Conservation (phyloP, 2,888 invertebrate genomes). For the Caenorhabditis imperialis region DNA sequence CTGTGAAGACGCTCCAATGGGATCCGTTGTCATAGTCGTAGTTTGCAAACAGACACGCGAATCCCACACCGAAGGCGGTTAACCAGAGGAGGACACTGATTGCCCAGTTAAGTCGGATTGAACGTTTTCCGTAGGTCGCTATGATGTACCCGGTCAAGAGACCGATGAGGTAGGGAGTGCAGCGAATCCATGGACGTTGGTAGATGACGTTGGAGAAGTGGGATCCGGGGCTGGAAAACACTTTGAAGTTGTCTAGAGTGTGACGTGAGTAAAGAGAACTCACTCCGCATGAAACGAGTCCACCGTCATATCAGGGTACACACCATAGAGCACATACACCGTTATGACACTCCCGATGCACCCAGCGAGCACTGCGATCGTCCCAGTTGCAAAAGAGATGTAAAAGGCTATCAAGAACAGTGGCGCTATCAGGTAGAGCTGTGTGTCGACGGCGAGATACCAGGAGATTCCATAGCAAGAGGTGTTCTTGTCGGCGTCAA, state of each 20-base stretch:
- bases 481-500: conserved; percentile 20
- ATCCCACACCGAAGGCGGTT: conserved; percentile 27
- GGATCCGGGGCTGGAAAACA: conserved; percentile 4
- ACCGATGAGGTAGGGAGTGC: conserved; percentile 79
- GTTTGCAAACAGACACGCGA: conserved; percentile 40
- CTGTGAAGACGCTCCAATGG: conserved; percentile 33
- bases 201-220: conserved; percentile 26
- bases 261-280: no score
- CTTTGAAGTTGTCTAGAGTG: no score
- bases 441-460: conserved; percentile 59
- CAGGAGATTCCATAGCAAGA: conserved; percentile 53
- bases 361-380: conserved; percentile 10
- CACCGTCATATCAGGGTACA: conserved; percentile 12
- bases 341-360: conserved; percentile 37
- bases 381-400: conserved; percentile 35
- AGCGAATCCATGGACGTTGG: conserved; percentile 68
- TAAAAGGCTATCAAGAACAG: conserved; percentile 49
- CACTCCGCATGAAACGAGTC: conserved; percentile 34
- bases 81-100: conserved; percentile 36
- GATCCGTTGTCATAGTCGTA: conserved; percentile 46
- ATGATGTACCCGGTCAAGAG: conserved; percentile 78
- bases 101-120: conserved; percentile 33
- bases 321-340: conserved; percentile 27
- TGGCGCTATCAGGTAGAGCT: conserved; percentile 55
- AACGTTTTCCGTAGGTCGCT: conserved; percentile 36